These are phyloP conservation scores for Morpho achilles DNA, from an alignment of 2,888 invertebrate genomes.

Conservation along the genomic window DNA sequence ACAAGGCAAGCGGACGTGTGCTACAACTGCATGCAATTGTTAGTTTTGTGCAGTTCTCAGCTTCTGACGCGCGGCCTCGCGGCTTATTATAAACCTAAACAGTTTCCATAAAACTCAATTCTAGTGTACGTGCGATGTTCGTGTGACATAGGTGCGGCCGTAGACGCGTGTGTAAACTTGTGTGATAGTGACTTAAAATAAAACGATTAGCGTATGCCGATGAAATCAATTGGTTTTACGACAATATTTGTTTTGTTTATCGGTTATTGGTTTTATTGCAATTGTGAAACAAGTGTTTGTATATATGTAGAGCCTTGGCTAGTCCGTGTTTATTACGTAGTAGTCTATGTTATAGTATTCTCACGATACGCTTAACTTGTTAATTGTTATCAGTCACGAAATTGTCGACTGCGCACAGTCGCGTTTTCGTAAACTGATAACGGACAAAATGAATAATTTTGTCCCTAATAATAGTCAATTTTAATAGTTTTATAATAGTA, in stretches of 20 bases:
- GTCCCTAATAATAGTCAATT: too few species aligned
- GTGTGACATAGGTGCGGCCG: slow-evolving; percentile 8
- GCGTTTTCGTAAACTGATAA: too few species aligned
- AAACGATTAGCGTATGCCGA: not conserved
- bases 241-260: slow-evolving; percentile 18
- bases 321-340: slow-evolving; percentile 41
- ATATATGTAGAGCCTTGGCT: slow-evolving; percentile 39
- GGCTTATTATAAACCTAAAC: slow-evolving; percentile 22
- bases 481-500: too few species aligned
- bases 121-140: slow-evolving; percentile 12
- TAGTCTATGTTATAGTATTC: slow-evolving; percentile 32
- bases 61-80: slow-evolving; percentile 66
- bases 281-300: slow-evolving; percentile 12
- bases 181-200: not conserved
- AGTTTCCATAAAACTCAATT: slow-evolving; percentile 5
- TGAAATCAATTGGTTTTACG: slow-evolving; percentile 13
- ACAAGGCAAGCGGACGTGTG: slow-evolving; percentile 62
- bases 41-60: slow-evolving; percentile 70
- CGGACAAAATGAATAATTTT: too few species aligned
- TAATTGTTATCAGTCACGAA: slow-evolving; percentile 37
- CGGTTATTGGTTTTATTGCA: slow-evolving; percentile 9
- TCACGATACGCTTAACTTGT: slow-evolving; percentile 20
- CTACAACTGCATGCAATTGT: slow-evolving; percentile 78
- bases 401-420: slow-evolving; percentile 15
- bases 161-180: not conserved